These are phyloP conservation scores for Megalonaias nervosa DNA, from an alignment of 1,140 invertebrate genomes.

Conservation along the genomic window DNA sequence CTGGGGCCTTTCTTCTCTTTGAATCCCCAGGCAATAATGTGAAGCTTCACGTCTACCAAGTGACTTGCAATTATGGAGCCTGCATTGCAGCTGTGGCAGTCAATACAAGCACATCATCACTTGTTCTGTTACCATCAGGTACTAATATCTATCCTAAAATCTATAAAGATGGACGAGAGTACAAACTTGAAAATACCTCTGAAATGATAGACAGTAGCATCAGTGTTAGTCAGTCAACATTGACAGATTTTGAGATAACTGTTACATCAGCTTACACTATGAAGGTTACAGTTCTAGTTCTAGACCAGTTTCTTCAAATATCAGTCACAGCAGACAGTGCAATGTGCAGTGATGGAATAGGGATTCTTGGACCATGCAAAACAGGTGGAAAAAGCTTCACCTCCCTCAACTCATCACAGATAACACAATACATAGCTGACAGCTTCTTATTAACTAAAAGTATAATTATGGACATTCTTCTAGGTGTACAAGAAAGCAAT, in stretches of 20 bases:
- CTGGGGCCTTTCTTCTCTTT: conserved; percentile 43
- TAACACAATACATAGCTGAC: conserved; percentile 26
- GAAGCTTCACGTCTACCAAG: conserved; percentile 41
- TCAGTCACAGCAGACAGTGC: conserved; percentile 20
- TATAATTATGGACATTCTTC: conserved; percentile 22
- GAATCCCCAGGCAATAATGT: conserved; percentile 18
- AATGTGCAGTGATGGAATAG: conserved; percentile 28
- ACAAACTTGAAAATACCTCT: conserved; percentile 15
- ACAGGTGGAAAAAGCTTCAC: conserved; percentile 22
- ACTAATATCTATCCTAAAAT: conserved; percentile 23
- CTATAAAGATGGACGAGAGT: conserved; percentile 25
- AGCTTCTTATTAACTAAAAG: conserved; percentile 24
- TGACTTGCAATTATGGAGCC: conserved; percentile 34
- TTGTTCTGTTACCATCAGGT: conserved; percentile 33
- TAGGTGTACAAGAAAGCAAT: conserved; percentile 14
- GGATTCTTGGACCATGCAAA: conserved; percentile 40
- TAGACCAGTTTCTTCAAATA: conserved; percentile 30
- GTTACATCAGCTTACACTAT: conserved; percentile 21
- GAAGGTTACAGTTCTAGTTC: conserved; percentile 20
- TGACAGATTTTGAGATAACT: conserved; percentile 23
- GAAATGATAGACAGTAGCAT: conserved; percentile 12
- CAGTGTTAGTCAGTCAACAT: conserved; percentile 19
- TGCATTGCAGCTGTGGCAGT: conserved; percentile 39
- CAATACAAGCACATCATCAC: conserved; percentile 4
- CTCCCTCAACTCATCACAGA: conserved; percentile 19